A percentile compares a stretch with the other conserved stretches of the same genome.
phyloP scores from a whole-genome alignment of 2,888 invertebrate genomes.

The Petrolisthes manimaculis region DNA sequence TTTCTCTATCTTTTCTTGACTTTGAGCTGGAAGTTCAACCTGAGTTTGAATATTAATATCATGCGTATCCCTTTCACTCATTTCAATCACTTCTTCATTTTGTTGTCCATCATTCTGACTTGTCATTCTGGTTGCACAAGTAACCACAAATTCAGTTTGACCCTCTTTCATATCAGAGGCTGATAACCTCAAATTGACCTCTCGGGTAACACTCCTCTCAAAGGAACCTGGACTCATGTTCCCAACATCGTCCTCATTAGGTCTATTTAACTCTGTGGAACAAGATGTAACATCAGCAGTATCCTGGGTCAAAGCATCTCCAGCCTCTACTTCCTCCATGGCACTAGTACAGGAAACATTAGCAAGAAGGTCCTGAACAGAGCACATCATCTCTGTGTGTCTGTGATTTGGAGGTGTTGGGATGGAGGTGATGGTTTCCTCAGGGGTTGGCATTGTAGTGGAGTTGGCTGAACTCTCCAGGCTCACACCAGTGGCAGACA shows the following conservation, averaged over 20 bases:
- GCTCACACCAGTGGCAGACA: slow-evolving; percentile 51
- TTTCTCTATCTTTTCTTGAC: too few relatives aligned
- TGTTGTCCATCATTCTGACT: background rate
- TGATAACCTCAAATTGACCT: slow-evolving; percentile 41
- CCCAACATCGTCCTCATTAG: background rate
- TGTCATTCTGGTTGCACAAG: background rate
- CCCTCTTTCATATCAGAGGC: slow-evolving; percentile 20
- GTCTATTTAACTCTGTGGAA: background rate
- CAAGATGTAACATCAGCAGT: background rate
- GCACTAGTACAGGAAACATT: slow-evolving; percentile 57
- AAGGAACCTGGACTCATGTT: slow-evolving; percentile 45
- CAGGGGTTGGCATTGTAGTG: background rate
- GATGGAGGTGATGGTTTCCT: background rate
- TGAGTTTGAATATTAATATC: too few relatives aligned
- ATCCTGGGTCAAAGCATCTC: background rate
- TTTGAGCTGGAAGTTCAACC: too few relatives aligned
- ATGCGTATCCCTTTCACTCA: background rate
- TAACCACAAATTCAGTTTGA: background rate
- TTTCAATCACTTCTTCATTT: background rate
- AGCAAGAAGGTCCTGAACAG: slow-evolving; percentile 64
- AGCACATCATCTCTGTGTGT: slow-evolving; percentile 55
- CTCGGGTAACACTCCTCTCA: slow-evolving; percentile 54
- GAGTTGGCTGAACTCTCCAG: slow-evolving; percentile 47
- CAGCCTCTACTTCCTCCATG: background rate
- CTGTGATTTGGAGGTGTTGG: slow-evolving; percentile 12